Evolutionary conservation across 2,888 invertebrate species (phyloP).

Genomic region (Byasa hedistus): DNA sequence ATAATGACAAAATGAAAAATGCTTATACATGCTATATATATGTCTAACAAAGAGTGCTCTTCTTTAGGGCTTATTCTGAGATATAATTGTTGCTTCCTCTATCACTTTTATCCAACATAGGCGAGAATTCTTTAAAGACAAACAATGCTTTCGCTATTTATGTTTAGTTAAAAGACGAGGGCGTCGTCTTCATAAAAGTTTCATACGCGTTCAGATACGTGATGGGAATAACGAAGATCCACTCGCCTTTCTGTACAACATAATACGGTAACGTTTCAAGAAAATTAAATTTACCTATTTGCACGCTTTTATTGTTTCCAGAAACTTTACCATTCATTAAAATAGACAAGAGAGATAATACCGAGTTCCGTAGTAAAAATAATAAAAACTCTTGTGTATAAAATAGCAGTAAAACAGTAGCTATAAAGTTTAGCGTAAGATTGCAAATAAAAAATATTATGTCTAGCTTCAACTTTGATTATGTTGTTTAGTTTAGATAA

Average conservation of each 20-base stretch:
- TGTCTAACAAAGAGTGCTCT: no score
- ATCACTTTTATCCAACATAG: background rate
- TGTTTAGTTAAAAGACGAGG: background rate
- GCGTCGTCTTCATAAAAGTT: constrained; percentile 1
- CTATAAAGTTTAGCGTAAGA: background rate
- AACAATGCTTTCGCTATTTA: background rate
- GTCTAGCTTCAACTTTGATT: background rate
- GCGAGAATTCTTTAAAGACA: background rate
- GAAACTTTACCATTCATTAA: constrained; percentile 1
- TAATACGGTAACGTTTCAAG: constrained; percentile 8
- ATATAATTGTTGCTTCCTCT: background rate
- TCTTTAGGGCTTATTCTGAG: background rate
- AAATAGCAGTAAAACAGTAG: background rate
- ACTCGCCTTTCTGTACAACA: background rate
- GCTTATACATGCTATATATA: no score
- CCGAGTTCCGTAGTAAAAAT: background rate
- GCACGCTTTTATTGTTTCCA: background rate
- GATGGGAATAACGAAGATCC: constrained; percentile 1
- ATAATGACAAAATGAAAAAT: background rate
- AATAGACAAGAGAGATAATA: no score
- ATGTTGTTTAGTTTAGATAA: no score
- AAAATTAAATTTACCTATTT: constrained; percentile 12
- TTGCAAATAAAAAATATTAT: background rate
- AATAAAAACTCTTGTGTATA: background rate
- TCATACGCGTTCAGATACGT: background rate